A percentile compares a stretch with the other conserved stretches of the same genome.
Evolutionary conservation across 1,140 invertebrate species (phyloP).

Genomic region (Lithobius niger): DNA sequence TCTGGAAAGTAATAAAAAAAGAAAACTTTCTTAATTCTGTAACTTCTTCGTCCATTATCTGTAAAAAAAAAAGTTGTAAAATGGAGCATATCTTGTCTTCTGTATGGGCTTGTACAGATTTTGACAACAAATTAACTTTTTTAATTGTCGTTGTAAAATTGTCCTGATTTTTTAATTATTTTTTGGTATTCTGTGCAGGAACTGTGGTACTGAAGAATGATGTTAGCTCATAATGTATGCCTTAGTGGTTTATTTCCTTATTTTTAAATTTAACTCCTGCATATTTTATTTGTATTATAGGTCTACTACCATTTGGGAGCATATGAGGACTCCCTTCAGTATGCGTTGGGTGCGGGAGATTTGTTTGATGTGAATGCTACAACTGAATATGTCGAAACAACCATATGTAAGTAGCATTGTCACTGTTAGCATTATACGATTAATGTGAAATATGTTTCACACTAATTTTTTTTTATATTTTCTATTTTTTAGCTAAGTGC

Average conservation of each 20-base stretch:
- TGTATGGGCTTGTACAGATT: too few relatives aligned
- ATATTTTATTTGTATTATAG: constrained; percentile 14
- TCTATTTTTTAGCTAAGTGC: constrained; percentile 56
- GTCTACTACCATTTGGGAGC: constrained; percentile 96
- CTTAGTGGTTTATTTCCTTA: constrained; percentile 4
- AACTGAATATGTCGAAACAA: constrained; percentile 93
- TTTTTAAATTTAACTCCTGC: constrained; percentile 2
- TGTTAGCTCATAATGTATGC: too few relatives aligned
- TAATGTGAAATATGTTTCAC: constrained; percentile 12
- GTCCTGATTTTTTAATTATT: too few relatives aligned
- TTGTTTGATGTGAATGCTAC: constrained; percentile 86
- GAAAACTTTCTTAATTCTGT: too few relatives aligned
- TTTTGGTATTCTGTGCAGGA: too few relatives aligned
- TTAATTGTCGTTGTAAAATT: too few relatives aligned
- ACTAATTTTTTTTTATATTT: constrained; percentile 5
- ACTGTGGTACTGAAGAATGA: too few relatives aligned
- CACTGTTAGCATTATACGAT: background rate
- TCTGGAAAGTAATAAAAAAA: too few relatives aligned
- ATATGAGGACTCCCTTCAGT: constrained; percentile 88
- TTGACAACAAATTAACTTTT: too few relatives aligned
- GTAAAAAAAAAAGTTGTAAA: too few relatives aligned
- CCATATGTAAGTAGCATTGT: constrained; percentile 49
- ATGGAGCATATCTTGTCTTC: too few relatives aligned
- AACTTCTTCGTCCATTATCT: too few relatives aligned
- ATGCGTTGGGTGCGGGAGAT: constrained; percentile 81